phyloP scores from a whole-genome alignment of 1,140 invertebrate species.

The Drosophila lacteicornis region DNA sequence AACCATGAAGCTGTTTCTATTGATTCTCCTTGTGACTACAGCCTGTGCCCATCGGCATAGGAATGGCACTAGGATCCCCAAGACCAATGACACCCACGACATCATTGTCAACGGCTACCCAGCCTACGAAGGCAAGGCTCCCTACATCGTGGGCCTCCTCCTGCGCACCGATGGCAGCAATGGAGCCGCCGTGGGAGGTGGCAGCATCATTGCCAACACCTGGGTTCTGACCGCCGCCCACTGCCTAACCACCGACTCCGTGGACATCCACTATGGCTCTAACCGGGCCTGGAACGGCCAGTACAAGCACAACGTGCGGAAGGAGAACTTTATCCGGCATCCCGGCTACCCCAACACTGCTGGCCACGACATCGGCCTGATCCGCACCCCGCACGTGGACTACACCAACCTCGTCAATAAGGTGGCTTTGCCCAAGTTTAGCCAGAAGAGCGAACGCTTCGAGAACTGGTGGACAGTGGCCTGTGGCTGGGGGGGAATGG shows the following conservation, averaged over 20 bases:
- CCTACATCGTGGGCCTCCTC: slow-evolving; percentile 85
- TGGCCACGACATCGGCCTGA: slow-evolving; percentile 57
- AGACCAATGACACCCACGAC: background rate
- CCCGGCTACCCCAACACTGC: slow-evolving; percentile 39
- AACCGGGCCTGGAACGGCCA: slow-evolving; percentile 34
- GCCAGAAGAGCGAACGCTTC: slow-evolving; percentile 28
- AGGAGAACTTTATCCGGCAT: slow-evolving; percentile 46
- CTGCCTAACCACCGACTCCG: slow-evolving; percentile 50
- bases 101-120: slow-evolving; percentile 68
- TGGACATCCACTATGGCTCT: slow-evolving; percentile 75
- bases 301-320: slow-evolving; percentile 43
- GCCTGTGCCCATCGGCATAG: slow-evolving; percentile 20
- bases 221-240: slow-evolving; percentile 66
- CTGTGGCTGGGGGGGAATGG: slow-evolving; percentile 62
- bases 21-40: slow-evolving; percentile 39
- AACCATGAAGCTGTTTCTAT: slow-evolving; percentile 51
- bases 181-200: slow-evolving; percentile 40
- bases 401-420: slow-evolving; percentile 42
- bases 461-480: slow-evolving; percentile 43
- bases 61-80: background rate
- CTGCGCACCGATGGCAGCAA: slow-evolving; percentile 31
- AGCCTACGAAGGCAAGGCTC: slow-evolving; percentile 84
- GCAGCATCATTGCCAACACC: slow-evolving; percentile 51
- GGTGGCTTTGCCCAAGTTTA: slow-evolving; percentile 33
- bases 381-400: slow-evolving; percentile 52